Evolutionary conservation across 2,113 vertebrate genomes (phyloP), one percentile per base, ranked within the genome.

Genomic region (Pelobates fuscus): DNA sequence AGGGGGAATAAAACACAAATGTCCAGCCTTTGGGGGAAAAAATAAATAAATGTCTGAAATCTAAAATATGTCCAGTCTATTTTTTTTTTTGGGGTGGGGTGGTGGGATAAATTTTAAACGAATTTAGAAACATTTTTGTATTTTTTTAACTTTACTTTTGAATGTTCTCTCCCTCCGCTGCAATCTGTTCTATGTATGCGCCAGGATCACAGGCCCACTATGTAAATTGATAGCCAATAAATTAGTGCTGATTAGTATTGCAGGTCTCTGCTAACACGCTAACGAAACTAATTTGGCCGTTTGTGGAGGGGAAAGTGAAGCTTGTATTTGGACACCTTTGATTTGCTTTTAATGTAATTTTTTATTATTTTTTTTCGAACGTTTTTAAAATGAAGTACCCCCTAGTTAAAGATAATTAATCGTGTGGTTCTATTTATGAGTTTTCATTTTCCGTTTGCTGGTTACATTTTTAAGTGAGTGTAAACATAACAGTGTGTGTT

Each of bases 21-120:
- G 93, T 94, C 87, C 88, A 86, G 77, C 89, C 90, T 90, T 90
- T 88, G 5, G 5, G 92, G 89, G 94, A 93, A 95, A 92, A 94
- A 91, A 15, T 88, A 96, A 76, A 96, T 96, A 96, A 96, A 96
- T 94, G 93, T 95, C 93, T 95, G 92, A 93, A 88, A 87, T 91
- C 85, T 81, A 88, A 85, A 60, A 30, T 3, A 59, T 77, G 79
- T 76, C 77, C 77, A 79, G 79, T 63, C 41, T 84, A 79, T 77
- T 83, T 78, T 80, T 88, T 88, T 85, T 76, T 85, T 81, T 71
- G 63, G 62, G 49, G 3, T 8, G 27, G n/a, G 20, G 14, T 1
- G 29, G 6, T 21, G 58, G 10, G n/a, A 37, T 10, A n/a, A 63
- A 30, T 20, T 21, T 63, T 1, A 63, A n/a, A 41, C 3, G 15